A percentile compares a stretch with the other conserved stretches of the same genome.
Evolutionary conservation across 2,888 invertebrate genomes (phyloP).

Genomic region (Autographa gamma): DNA sequence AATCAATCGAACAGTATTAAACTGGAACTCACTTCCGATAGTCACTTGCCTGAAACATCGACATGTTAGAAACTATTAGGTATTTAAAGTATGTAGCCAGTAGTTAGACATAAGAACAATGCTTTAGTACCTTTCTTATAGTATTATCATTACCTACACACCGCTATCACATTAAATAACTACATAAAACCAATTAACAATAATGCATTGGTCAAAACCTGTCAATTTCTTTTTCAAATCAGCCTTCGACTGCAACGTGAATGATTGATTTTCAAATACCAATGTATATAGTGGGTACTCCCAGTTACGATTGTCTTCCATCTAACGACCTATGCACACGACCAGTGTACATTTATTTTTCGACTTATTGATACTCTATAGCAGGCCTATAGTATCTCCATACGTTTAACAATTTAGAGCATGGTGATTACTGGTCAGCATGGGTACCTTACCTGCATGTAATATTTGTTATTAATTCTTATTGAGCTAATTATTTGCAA

Average conservation of each 20-base stretch:
- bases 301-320: too few species aligned
- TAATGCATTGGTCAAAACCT: too few species aligned
- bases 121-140: neutral
- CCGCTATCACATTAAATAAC: neutral
- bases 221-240: too few species aligned
- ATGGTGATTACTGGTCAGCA: too few species aligned
- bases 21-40: conserved; percentile 64
- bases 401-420: too few species aligned
- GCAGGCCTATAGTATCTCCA: too few species aligned
- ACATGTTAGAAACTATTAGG: conserved; percentile 56
- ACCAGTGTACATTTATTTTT: too few species aligned
- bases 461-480: neutral
- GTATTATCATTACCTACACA: neutral
- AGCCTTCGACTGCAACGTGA: too few species aligned
- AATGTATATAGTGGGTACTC: too few species aligned
- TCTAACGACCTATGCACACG: too few species aligned
- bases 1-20: conserved; percentile 68
- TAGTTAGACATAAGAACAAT: conserved; percentile 13
- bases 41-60: conserved; percentile 63
- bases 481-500: neutral
- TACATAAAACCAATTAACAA: neutral
- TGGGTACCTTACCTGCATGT: neutral
- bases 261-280: too few species aligned
- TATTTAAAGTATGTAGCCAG: neutral
- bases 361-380: too few species aligned